Conservation (phyloP, 2,797 vertebrate genomes). For the Intellagama lesueurii region DNA sequence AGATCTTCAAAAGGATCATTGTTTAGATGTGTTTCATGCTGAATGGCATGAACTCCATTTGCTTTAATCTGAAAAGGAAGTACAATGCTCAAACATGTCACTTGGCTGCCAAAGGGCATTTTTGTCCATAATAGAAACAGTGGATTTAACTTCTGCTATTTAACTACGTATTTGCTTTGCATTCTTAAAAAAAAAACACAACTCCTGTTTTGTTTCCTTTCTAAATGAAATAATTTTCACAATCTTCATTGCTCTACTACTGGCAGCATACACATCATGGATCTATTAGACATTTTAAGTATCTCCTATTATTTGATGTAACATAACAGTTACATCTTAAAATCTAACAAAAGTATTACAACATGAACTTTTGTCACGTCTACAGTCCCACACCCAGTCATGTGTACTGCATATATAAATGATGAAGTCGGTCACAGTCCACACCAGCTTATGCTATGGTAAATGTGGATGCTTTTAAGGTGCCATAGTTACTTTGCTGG, state of each 20-base stretch:
- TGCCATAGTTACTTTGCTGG: background rate
- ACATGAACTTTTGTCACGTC: background rate
- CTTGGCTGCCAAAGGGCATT: constrained; percentile 6
- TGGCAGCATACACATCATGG: background rate
- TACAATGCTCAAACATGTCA: constrained; percentile 19
- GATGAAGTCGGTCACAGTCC: background rate
- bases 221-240: constrained; percentile 1
- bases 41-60: constrained; percentile 81
- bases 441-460: background rate
- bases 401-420: background rate
- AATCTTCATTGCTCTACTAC: background rate
- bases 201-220: constrained; percentile 13
- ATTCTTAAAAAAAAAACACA: background rate
- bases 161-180: constrained; percentile 12
- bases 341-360: background rate
- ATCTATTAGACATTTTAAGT: background rate
- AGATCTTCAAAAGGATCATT: constrained; percentile 86
- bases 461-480: background rate
- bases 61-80: constrained; percentile 78
- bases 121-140: constrained; percentile 21
- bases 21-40: constrained; percentile 85
- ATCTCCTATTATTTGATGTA: background rate
- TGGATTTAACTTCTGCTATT: constrained; percentile 6
- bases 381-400: background rate
- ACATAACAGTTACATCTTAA: background rate